Evolutionary conservation across 2,888 invertebrate genomes (phyloP).

Genomic region (Dendrolimus pini): DNA sequence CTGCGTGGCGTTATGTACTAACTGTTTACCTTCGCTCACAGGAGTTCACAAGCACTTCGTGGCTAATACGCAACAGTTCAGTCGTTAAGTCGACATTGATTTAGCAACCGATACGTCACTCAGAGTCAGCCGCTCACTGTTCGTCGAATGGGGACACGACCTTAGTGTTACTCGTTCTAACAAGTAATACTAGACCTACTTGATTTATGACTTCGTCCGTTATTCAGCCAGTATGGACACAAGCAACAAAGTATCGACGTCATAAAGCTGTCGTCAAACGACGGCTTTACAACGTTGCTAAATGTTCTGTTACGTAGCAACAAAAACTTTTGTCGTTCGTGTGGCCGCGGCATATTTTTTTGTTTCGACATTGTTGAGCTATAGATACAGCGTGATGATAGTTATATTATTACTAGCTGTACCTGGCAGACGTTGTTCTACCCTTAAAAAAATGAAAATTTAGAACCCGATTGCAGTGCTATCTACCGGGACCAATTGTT

Average conservation of each 20-base stretch:
- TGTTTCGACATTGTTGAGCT: conserved; percentile 12
- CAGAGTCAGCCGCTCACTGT: too few species aligned
- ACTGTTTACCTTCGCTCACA: too few species aligned
- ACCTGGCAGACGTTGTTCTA: too few species aligned
- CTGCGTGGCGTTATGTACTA: too few species aligned
- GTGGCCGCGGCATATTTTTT: conserved; percentile 28
- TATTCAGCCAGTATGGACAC: background rate
- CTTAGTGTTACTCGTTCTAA: background rate
- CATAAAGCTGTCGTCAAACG: conserved; percentile 16
- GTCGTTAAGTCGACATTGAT: too few species aligned
- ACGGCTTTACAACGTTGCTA: conserved; percentile 16
- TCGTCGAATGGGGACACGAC: too few species aligned
- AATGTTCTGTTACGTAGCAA: conserved; percentile 23
- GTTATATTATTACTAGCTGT: background rate
- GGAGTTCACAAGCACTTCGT: too few species aligned
- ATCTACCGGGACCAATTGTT: too few species aligned
- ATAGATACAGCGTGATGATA: conserved; percentile 1
- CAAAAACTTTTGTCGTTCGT: conserved; percentile 23
- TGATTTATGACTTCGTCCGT: conserved; percentile 14
- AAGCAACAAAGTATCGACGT: conserved; percentile 23
- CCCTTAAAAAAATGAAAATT: too few species aligned
- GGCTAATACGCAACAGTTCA: too few species aligned
- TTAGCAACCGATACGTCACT: too few species aligned
- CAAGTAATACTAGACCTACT: background rate
- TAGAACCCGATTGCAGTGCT: too few species aligned